These are phyloP conservation scores for Steromphala cineraria DNA, from an alignment of 2,888 invertebrate genomes.

Conservation along the genomic window DNA sequence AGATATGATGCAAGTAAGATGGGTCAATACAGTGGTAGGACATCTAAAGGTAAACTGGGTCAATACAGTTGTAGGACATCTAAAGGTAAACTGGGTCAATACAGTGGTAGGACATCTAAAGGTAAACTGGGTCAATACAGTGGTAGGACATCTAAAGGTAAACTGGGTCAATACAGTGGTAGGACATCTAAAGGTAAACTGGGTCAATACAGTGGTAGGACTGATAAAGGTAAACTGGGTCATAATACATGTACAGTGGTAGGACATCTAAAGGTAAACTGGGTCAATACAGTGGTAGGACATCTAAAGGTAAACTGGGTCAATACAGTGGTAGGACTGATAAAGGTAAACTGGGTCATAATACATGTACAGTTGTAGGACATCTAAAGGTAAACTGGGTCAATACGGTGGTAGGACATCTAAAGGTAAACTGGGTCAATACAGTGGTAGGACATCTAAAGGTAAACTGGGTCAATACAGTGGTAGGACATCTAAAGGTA, in stretches of 20 bases:
- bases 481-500: too few species aligned
- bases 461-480: too few species aligned
- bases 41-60: not conserved
- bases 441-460: too few species aligned
- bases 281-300: too few species aligned
- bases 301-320: too few species aligned
- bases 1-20: too few species aligned
- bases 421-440: too few species aligned
- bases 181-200: not conserved
- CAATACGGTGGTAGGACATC: not conserved
- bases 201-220: not conserved
- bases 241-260: too few species aligned
- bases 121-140: not conserved
- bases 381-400: not conserved
- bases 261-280: too few species aligned
- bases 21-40: not conserved
- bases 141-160: not conserved
- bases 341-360: too few species aligned
- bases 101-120: not conserved
- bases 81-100: not conserved
- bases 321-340: too few species aligned
- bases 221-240: too few species aligned
- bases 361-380: not conserved
- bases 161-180: not conserved
- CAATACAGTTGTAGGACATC: not conserved